phyloP scores from a whole-genome alignment of 1,140 invertebrate species.

The Drosophila kanapiae region DNA sequence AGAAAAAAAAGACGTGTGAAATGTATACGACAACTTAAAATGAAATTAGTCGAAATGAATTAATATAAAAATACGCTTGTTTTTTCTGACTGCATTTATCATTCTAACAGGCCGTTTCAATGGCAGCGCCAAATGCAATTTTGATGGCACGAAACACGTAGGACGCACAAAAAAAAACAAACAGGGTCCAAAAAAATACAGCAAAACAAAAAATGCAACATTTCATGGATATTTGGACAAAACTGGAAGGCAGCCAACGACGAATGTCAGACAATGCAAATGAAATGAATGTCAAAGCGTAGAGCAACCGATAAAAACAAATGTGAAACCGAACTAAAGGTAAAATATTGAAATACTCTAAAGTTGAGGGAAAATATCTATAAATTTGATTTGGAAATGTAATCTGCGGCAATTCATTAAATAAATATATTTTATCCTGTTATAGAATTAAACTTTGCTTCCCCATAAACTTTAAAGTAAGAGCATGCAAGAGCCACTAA shows the following conservation, averaged over 20 bases:
- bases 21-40: constrained; percentile 59
- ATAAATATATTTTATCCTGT: too few relatives aligned
- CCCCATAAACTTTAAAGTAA: not conserved
- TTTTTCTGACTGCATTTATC: constrained; percentile 11
- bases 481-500: not conserved
- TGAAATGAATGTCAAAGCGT: constrained; percentile 52
- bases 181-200: not conserved
- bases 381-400: not conserved
- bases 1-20: constrained; percentile 34
- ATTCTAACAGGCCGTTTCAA: constrained; percentile 39
- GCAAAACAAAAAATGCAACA: constrained; percentile 13
- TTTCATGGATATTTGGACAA: constrained; percentile 42
- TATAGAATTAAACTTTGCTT: too few relatives aligned
- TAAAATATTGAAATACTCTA: constrained; percentile 15
- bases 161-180: constrained; percentile 18
- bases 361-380: not conserved
- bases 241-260: constrained; percentile 66
- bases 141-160: constrained; percentile 45
- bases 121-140: constrained; percentile 43
- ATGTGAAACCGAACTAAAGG: not conserved
- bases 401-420: not conserved
- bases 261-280: constrained; percentile 58
- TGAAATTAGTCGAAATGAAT: constrained; percentile 55
- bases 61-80: constrained; percentile 20
- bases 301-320: constrained; percentile 22